phyloP scores from a whole-genome alignment of 2,113 vertebrate genomes.

The Hippotragus niger region DNA sequence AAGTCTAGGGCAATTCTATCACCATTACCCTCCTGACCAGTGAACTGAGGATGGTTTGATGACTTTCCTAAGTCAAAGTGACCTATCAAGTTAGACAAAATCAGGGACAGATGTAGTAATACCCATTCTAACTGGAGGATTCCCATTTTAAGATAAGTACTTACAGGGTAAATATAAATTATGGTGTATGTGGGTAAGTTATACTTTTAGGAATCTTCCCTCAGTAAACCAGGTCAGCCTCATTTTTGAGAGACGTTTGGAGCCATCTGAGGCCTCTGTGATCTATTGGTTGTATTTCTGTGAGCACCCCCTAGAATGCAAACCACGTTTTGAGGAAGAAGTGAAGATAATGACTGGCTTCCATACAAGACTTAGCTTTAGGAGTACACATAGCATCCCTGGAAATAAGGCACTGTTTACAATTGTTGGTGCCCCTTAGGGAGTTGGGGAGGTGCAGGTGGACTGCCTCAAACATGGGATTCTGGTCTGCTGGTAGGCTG shows the following conservation, averaged over 20 bases:
- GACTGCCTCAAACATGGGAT: neutral
- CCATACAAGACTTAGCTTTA: neutral
- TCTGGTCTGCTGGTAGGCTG: neutral
- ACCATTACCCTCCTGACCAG: no score
- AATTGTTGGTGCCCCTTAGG: neutral
- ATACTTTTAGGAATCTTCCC: neutral
- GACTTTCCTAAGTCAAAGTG: neutral
- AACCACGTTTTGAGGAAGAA: neutral
- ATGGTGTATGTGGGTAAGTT: neutral
- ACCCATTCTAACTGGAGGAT: neutral
- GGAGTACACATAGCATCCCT: neutral
- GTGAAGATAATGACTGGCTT: neutral
- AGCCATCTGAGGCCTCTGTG: neutral
- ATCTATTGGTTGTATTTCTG: neutral
- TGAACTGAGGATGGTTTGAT: neutral
- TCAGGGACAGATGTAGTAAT: neutral
- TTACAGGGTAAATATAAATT: neutral
- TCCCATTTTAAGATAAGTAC: neutral
- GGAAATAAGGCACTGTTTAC: neutral
- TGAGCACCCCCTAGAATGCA: neutral
- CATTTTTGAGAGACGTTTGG: neutral
- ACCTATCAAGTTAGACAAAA: neutral
- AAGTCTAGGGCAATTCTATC: neutral
- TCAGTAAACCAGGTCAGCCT: neutral
- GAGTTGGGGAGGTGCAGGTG: fast-evolving